These are phyloP conservation scores for Epicauta chinensis DNA, from an alignment of 1,140 invertebrate genomes.

Conservation along the genomic window DNA sequence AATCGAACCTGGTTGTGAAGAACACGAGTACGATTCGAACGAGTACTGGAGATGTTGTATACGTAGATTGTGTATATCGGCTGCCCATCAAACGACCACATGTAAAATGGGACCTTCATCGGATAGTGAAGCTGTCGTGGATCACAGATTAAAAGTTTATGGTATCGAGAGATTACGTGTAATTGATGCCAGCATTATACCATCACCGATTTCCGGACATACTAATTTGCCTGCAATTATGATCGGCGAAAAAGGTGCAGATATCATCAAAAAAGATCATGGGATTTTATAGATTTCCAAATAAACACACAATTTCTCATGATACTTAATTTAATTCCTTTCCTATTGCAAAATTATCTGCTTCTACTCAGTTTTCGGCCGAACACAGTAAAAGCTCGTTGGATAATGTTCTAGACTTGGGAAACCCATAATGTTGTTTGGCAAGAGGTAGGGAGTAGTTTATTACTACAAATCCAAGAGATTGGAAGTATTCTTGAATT, in stretches of 20 bases:
- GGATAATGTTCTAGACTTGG: too few relatives aligned
- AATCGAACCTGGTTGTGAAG: constrained; percentile 54
- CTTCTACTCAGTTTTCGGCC: too few relatives aligned
- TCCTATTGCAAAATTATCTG: too few relatives aligned
- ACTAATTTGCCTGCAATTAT: constrained; percentile 45
- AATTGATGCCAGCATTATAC: constrained; percentile 33
- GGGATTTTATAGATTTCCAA: too few relatives aligned
- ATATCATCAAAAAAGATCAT: constrained; percentile 48
- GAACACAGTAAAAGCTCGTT: too few relatives aligned
- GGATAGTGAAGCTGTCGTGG: constrained; percentile 18
- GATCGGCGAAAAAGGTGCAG: constrained; percentile 49
- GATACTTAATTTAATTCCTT: too few relatives aligned
- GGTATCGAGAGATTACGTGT: constrained; percentile 29
- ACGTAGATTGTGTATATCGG: constrained; percentile 21
- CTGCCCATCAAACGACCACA: constrained; percentile 37
- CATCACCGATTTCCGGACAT: constrained; percentile 40
- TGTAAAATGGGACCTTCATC: constrained; percentile 31
- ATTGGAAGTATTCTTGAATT: too few relatives aligned
- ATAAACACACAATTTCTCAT: too few relatives aligned
- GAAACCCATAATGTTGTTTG: too few relatives aligned
- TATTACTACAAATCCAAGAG: too few relatives aligned
- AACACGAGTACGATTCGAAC: constrained; percentile 3
- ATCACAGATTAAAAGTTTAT: constrained; percentile 23
- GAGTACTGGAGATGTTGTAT: constrained; percentile 37
- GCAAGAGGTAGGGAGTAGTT: too few relatives aligned